Evolutionary conservation across 2,888 invertebrate genomes (phyloP).

Genomic region (Habrosyne pyritoides): DNA sequence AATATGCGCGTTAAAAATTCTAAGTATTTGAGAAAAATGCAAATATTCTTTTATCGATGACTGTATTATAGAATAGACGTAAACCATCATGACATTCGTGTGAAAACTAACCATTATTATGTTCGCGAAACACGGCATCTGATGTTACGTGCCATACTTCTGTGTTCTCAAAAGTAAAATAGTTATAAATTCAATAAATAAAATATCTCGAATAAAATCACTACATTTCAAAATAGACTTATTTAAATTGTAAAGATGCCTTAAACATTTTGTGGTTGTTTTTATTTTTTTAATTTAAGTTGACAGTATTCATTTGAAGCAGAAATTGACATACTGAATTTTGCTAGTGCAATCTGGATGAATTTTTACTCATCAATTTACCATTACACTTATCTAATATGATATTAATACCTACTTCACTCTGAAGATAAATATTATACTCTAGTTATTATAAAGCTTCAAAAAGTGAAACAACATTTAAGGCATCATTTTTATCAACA

Average conservation of each 20-base stretch:
- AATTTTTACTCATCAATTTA: neutral
- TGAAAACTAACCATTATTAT: constrained; percentile 25
- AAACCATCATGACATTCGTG: constrained; percentile 64
- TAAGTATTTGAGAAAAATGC: neutral
- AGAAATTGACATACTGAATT: neutral
- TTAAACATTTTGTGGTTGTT: constrained; percentile 18
- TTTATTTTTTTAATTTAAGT: constrained; percentile 6
- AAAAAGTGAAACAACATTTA: neutral
- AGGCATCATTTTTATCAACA: constrained; percentile 8
- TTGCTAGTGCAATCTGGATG: neutral
- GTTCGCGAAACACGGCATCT: constrained; percentile 60
- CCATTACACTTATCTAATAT: neutral
- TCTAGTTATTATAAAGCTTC: neutral
- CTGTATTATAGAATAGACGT: constrained; percentile 46
- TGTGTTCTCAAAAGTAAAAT: constrained; percentile 58
- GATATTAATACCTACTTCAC: neutral
- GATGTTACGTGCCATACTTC: constrained; percentile 78
- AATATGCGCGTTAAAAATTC: neutral
- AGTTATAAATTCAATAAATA: constrained; percentile 40
- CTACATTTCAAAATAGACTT: constrained; percentile 24
- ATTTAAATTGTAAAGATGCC: constrained; percentile 11
- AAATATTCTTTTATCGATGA: constrained; percentile 33
- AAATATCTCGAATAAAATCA: constrained; percentile 59
- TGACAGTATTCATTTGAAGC: neutral
- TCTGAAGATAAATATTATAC: neutral